Conservation (phyloP, 1,140 invertebrate genomes). For the Lasioglossum albipes region DNA sequence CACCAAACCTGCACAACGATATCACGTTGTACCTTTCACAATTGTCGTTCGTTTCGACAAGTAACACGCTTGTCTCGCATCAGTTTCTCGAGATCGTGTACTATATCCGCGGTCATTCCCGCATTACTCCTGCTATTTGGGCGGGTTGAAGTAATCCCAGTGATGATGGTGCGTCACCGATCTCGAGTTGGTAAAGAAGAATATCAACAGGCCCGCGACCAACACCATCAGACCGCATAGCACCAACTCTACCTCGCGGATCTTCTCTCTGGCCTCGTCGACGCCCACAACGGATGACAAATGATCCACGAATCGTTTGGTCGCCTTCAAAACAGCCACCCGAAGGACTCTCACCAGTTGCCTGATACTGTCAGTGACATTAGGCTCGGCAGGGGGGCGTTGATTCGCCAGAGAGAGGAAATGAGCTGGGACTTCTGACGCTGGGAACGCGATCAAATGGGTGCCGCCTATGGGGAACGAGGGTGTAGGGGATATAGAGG, state of each 20-base stretch:
- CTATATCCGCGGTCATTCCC: not conserved
- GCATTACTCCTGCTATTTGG: constrained; percentile 68
- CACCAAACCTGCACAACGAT: too few species aligned
- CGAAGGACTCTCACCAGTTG: constrained; percentile 85
- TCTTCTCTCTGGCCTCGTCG: constrained; percentile 82
- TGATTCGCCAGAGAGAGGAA: constrained; percentile 62
- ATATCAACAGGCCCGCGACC: constrained; percentile 85
- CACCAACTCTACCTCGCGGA: constrained; percentile 85
- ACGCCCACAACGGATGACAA: constrained; percentile 82
- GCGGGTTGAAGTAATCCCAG: constrained; percentile 92
- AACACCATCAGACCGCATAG: constrained; percentile 88
- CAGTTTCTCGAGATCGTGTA: not conserved
- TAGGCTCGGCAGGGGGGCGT: constrained; percentile 58
- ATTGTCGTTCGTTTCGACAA: not conserved
- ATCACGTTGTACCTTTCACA: not conserved
- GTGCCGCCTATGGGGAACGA: constrained; percentile 28
- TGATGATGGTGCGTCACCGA: constrained; percentile 88
- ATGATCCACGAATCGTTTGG: constrained; percentile 84
- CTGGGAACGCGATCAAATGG: constrained; percentile 69
- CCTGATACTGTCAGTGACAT: constrained; percentile 81
- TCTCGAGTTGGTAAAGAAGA: constrained; percentile 85
- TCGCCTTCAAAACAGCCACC: constrained; percentile 82
- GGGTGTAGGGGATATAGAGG: constrained; percentile 53
- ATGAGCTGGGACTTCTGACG: constrained; percentile 68
- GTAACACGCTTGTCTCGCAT: not conserved